Base-by-base conservation (phyloP, 2,797 vertebrate species). In the Loris lydekkerianus region DNA sequence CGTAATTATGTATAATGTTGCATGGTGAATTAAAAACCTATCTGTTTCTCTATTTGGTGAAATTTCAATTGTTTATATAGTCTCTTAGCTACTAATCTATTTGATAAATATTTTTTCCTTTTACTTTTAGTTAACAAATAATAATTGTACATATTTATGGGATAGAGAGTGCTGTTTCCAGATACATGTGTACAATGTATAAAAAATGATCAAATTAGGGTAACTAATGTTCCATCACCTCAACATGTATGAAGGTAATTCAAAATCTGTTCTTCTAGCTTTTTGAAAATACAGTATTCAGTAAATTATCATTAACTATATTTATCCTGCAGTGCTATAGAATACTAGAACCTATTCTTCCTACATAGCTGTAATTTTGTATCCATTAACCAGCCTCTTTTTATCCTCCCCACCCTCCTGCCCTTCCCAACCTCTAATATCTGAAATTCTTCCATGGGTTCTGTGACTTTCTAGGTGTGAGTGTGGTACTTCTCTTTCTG, bases 11-110 rank as follows among this genome's bases (percentile, higher is more conserved):
- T 95, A 3, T 90, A 69, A 65, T 58, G 58, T 85, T 69, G 31
- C 37, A 53, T 93, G 18, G 6, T 69, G 46, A 85, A 87, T 93
- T 85, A 82, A 94, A 89, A 94, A 80, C 21, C 53, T 73, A 69
- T 1, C 31, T 82, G 14, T 82, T 90, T 95, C 60, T 95, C 60
- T 89, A 3, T 93, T 87, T 94, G 82, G 61, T 46, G 67, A 73
- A 82, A 67, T 91, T 90, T 77, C 46, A 86, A 80, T 67, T 81
- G 27, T 80, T 86, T 27, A 63, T 60, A 76, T 34, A 21, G 25
- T 84, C 78, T 81, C 58, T 89, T 92, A 43, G 11, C 86, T 89
- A n/a, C 27, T 95, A 94, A 61, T 58, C 58, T n/a, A 70, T 93
- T 58, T 72, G 13, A 78, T 89, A 15, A 40, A 43, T 40, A n/a